Percentiles rank a stretch among this genome's conserved stretches.
Conservation (phyloP, 2,888 invertebrate species). For the Rhogogaster chlorosoma region DNA sequence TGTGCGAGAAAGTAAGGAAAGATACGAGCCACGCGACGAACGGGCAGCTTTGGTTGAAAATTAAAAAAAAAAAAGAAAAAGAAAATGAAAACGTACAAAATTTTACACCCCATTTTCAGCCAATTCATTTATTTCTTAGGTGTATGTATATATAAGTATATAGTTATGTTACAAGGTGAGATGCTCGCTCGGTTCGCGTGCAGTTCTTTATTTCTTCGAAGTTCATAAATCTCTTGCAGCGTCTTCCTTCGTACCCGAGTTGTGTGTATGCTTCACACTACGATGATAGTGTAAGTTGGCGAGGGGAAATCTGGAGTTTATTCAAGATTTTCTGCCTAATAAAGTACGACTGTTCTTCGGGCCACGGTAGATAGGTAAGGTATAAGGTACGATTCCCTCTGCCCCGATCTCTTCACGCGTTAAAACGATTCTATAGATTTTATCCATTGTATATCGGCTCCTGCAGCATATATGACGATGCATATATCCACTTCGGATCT, state of each 20-base stretch:
- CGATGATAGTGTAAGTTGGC: neutral
- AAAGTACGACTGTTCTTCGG: slow-evolving; percentile 68
- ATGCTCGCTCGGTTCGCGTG: neutral
- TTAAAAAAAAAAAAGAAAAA: neutral
- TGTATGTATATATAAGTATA: neutral
- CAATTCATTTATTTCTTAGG: slow-evolving; percentile 30
- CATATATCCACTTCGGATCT: slow-evolving; percentile 14
- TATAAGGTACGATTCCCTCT: neutral
- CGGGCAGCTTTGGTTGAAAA: neutral
- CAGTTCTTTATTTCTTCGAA: slow-evolving; percentile 27
- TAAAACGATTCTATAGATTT: slow-evolving; percentile 42
- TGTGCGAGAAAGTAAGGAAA: neutral
- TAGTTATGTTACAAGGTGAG: slow-evolving; percentile 12
- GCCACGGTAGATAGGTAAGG: neutral
- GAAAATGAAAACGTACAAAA: neutral
- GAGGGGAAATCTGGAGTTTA: neutral
- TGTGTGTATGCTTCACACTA: slow-evolving; percentile 4
- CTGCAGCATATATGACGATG: neutral
- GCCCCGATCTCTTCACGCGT: neutral
- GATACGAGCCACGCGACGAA: slow-evolving; percentile 25
- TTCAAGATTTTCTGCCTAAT: slow-evolving; percentile 75
- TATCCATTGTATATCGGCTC: slow-evolving; percentile 12
- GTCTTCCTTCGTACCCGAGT: neutral
- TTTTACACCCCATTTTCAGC: slow-evolving; percentile 15
- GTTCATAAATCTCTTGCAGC: slow-evolving; percentile 38